phyloP scores from a whole-genome alignment of 2,888 invertebrate genomes.

The Scrobipalpa atriplicella region DNA sequence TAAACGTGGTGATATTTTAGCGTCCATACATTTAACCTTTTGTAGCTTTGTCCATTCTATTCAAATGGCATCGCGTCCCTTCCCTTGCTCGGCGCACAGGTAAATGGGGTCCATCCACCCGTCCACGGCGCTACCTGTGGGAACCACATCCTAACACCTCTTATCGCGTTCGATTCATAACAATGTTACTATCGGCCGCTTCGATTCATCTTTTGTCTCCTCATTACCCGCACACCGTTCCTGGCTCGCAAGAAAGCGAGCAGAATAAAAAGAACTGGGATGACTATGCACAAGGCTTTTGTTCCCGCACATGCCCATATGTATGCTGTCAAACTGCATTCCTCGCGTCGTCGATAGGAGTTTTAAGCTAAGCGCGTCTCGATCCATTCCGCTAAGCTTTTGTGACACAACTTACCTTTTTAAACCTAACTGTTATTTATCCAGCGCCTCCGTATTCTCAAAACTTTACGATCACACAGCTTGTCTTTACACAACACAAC shows the following conservation, averaged over 20 bases:
- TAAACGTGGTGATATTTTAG: conserved; percentile 34
- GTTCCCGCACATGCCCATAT: conserved; percentile 74
- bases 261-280: conserved; percentile 70
- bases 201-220: conserved; percentile 43
- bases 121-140: conserved; percentile 70
- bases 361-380: conserved; percentile 66
- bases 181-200: conserved; percentile 40
- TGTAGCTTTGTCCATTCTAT: conserved; percentile 63
- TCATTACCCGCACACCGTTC: conserved; percentile 38
- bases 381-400: conserved; percentile 72
- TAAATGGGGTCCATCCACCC: conserved; percentile 64
- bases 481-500: conserved; percentile 60
- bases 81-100: conserved; percentile 63
- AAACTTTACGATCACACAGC: conserved; percentile 54
- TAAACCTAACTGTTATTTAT: conserved; percentile 77
- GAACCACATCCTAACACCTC: conserved; percentile 50
- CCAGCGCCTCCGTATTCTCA: conserved; percentile 61
- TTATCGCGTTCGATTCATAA: conserved; percentile 52
- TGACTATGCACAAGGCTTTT: conserved; percentile 79
- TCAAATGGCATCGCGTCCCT: conserved; percentile 68
- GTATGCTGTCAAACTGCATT: conserved; percentile 81
- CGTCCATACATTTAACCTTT: conserved; percentile 39
- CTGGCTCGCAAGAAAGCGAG: conserved; percentile 58
- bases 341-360: conserved; percentile 77
- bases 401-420: conserved; percentile 80